Base-by-base conservation (phyloP, 2,113 vertebrate genomes). In the Ptilonorhynchus violaceus region DNA sequence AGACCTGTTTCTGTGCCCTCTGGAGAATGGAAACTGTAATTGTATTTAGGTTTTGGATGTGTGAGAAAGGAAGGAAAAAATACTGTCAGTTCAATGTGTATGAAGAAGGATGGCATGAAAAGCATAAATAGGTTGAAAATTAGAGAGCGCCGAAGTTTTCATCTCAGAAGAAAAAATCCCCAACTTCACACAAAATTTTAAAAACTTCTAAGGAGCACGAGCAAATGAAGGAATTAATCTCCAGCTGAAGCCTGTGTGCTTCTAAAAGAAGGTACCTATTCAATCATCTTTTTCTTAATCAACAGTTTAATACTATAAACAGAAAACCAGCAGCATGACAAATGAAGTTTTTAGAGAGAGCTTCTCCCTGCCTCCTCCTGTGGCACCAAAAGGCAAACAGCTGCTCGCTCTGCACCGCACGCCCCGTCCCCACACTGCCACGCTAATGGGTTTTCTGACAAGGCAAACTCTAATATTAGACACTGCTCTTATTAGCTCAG, bases 401-500 rank as follows among this genome's bases (percentile, higher is more conserved):
- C 41, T 67, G 92, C 94, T 88, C 69, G 0, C 85, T 58, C 41
- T 63, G 68, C 88, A 46, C 77, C 37, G 10, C 49, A 30, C 41
- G 0, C 64, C 7, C 39, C 3, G 0, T 62, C 47, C 90, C 74
- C 91, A 83, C 72, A 31, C 69, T 23, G 63, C 10, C 87, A 80
- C 72, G 11, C 60, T 91, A 76, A 92, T 24, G 56, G 85, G 1
- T n/a, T 70, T 83, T 85, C 92, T 67, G 63, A 70, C 64, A 63
- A 93, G 90, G 74, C 81, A 74, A 96, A 66, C 66, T 42, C 90
- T 50, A 79, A 85, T 68, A 49, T 94, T 69, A 89, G 87, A 64
- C 63, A 55, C 37, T 10, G 4, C 74, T 93, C 93, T 80, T 90
- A 91, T 92, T 89, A 96, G 90, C 93, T 94, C 46, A 60, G 94